A percentile compares a stretch with the other conserved stretches of the same genome.
Conservation (phyloP, 2,797 vertebrate species). For the Chaetophractus vellerosus region DNA sequence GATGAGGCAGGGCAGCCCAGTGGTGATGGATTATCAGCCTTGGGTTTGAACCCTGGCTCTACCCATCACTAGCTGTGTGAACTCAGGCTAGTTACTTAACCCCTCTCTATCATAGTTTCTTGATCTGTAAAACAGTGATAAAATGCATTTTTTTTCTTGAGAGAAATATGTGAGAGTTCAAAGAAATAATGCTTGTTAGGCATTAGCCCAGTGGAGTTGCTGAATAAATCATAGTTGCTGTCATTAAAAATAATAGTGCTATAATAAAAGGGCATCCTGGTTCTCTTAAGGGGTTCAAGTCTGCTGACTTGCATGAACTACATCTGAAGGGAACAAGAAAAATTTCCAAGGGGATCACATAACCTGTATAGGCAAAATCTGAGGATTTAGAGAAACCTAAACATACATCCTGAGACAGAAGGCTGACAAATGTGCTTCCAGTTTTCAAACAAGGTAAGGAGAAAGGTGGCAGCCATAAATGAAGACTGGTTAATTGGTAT, state of each 20-base stretch:
- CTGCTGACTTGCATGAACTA: background rate
- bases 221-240: background rate
- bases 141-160: background rate
- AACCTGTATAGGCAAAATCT: background rate
- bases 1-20: background rate
- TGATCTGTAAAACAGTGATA: slow-evolving; percentile 26
- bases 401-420: background rate
- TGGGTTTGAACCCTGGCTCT: slow-evolving; percentile 32
- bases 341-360: background rate
- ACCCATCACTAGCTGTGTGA: background rate
- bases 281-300: background rate
- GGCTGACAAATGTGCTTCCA: background rate
- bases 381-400: background rate
- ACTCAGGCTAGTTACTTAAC: background rate
- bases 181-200: background rate
- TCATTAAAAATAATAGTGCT: background rate
- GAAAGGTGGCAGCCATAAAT: background rate
- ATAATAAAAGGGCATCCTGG: background rate
- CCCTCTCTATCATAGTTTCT: background rate
- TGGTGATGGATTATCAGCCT: background rate
- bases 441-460: background rate
- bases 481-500: background rate
- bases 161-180: background rate
- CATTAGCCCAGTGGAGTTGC: background rate
- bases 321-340: background rate